phyloP scores from a whole-genome alignment of 37 sponge, comb jelly and placozoan species.

The Eunapius fragilis region DNA sequence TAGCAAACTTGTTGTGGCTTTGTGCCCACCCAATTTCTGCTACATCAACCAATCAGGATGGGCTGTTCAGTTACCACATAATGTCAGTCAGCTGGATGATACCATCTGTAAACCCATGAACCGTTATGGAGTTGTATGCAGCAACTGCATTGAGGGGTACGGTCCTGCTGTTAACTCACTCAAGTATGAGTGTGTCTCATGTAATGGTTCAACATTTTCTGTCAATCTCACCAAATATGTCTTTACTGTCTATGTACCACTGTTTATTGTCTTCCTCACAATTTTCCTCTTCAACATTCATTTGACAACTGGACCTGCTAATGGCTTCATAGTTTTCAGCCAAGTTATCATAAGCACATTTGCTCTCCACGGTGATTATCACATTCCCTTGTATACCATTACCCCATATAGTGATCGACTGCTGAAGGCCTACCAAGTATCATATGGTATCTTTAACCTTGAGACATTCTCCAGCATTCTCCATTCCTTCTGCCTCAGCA shows the following conservation, averaged over 20 bases:
- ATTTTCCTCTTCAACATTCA: slow-evolving; percentile 45
- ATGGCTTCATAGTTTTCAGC: slow-evolving; percentile 37
- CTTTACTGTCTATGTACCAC: slow-evolving; percentile 20
- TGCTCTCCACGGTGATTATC: slow-evolving; percentile 16
- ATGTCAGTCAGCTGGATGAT: background rate
- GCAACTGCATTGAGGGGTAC: slow-evolving; percentile 5
- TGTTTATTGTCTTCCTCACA: slow-evolving; percentile 4
- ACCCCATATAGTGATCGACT: background rate
- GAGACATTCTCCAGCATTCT: slow-evolving; percentile 12
- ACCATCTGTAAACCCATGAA: background rate
- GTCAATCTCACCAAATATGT: slow-evolving; percentile 5
- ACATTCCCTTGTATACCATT: background rate
- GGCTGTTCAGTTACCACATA: background rate
- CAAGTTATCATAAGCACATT: slow-evolving; percentile 33
- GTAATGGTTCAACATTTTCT: background rate
- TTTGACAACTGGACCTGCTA: slow-evolving; percentile 31
- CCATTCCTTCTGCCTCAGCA: slow-evolving; percentile 23
- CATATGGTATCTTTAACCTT: slow-evolving; percentile 61
- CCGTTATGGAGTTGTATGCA: background rate
- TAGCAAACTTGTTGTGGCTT: background rate
- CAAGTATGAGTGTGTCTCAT: slow-evolving; percentile 7
- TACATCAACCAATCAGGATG: background rate
- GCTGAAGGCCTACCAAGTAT: slow-evolving; percentile 17
- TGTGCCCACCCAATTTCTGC: slow-evolving; percentile 35
- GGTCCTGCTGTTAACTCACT: slow-evolving; percentile 22